Conservation (phyloP, 2,797 vertebrate genomes). For the Calcarius lapponicus region DNA sequence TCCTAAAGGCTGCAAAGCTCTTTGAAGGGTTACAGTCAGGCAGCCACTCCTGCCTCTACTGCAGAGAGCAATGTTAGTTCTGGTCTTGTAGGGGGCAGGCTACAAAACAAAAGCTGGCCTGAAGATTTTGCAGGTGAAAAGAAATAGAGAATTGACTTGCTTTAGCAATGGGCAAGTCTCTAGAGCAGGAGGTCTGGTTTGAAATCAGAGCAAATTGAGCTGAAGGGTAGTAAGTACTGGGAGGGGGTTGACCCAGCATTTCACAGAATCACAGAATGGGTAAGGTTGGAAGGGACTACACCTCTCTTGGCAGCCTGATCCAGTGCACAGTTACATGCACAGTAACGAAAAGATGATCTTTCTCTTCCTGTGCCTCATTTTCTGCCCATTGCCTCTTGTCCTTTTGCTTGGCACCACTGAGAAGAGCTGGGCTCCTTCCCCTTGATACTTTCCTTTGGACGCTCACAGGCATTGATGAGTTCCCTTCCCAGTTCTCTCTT, state of each 20-base stretch:
- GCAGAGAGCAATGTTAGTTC: neutral
- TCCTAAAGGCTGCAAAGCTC: neutral
- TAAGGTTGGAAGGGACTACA: neutral
- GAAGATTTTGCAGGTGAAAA: neutral
- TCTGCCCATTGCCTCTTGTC: neutral
- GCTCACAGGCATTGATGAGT: no score
- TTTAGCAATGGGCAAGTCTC: neutral
- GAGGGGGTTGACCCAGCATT: rapidly evolving
- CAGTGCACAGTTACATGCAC: neutral
- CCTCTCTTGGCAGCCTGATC: neutral
- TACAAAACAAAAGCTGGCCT: neutral
- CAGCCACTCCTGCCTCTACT: neutral
- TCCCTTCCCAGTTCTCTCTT: neutral
- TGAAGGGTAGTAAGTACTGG: neutral
- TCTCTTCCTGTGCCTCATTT: neutral
- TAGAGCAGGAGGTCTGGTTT: neutral
- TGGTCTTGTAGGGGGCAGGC: neutral
- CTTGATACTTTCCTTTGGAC: neutral
- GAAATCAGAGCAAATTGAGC: neutral
- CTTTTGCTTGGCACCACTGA: neutral
- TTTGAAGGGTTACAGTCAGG: neutral
- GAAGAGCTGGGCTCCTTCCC: no score
- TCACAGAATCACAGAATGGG: neutral
- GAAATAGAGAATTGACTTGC: neutral
- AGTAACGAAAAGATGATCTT: neutral